Conservation (phyloP, 1,140 invertebrate species). For the Philotrypesis tridentata region DNA sequence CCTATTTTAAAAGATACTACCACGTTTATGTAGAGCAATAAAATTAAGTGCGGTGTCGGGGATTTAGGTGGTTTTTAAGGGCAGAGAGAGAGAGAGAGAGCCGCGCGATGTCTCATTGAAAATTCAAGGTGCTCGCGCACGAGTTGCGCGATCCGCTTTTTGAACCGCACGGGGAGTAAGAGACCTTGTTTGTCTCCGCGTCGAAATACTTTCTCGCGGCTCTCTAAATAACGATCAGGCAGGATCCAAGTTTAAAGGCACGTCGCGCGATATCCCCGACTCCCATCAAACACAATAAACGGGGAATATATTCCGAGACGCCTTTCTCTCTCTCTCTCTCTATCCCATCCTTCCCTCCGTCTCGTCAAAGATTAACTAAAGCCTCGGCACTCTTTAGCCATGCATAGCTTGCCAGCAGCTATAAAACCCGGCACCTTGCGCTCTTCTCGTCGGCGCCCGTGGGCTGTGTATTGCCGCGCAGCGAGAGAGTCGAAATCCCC, state of each 20-base stretch:
- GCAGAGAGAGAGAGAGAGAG: no score
- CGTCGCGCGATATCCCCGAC: background rate
- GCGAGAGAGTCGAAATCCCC: background rate
- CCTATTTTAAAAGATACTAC: no score
- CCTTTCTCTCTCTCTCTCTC: background rate
- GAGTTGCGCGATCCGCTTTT: no score
- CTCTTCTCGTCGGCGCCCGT: background rate
- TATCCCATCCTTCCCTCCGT: no score
- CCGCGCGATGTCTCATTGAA: no score
- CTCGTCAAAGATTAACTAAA: background rate
- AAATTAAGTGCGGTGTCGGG: background rate
- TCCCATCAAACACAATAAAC: background rate
- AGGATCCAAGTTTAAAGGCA: background rate
- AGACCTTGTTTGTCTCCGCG: no score
- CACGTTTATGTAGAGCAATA: no score
- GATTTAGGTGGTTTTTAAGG: background rate
- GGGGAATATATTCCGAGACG: background rate
- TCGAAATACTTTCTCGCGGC: background rate
- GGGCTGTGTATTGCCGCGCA: background rate
- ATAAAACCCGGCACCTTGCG: background rate
- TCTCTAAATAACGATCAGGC: background rate
- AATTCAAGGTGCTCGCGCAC: no score
- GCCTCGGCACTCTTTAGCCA: background rate
- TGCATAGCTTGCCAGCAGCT: background rate
- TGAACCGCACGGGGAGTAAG: no score